Evolutionary conservation across 2,888 invertebrate genomes (phyloP), one percentile per base, ranked within the genome.

Genomic region (Conus canariensis): DNA sequence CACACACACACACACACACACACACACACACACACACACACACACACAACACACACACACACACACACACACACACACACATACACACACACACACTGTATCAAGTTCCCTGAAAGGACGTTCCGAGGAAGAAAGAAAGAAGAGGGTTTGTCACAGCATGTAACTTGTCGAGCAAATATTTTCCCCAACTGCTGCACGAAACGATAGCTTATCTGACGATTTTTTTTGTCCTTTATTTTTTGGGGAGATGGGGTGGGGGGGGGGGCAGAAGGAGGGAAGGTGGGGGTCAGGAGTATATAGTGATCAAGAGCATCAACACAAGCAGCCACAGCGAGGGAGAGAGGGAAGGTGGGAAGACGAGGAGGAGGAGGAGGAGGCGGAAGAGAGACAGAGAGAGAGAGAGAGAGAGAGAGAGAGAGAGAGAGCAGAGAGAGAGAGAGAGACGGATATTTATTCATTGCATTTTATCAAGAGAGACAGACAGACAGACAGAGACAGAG

Each of bases 371-470:
- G 19, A 22, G 19, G 77, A n/a, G 16, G 64, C 10, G 64, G 64
- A 16, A 64, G 64, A 64, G 64, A 64, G 64, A 64, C 7, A 82
- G 82, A 82, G 30, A 82, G 82, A 82, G 30, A 82, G 82, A 82
- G 30, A 82, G 30, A 45, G 30, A 56, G 82, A 45, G 14, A 30
- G 82, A 74, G n/a, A 74, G 70, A 25, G 25, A 74, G 74, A n/a
- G n/a, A 74, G 74, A 74, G n/a, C 7, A 74, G 64, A n/a, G n/a
- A 74, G 74, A 70, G 70, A 70, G 22, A 70, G 70, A 70, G 70
- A 70, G 70, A 70, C 9, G 16, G 64, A 64, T 10, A 64, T 45
- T 45, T 10, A 64, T 45, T 45, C 45, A 45, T 45, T 45, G 45
- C 45, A 2, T 4, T 45, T 45, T 45, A 45, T 10, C 10, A 19